These are phyloP conservation scores for Caenorhabditis uteleia DNA, from an alignment of 2,888 invertebrate genomes.

Conservation along the genomic window DNA sequence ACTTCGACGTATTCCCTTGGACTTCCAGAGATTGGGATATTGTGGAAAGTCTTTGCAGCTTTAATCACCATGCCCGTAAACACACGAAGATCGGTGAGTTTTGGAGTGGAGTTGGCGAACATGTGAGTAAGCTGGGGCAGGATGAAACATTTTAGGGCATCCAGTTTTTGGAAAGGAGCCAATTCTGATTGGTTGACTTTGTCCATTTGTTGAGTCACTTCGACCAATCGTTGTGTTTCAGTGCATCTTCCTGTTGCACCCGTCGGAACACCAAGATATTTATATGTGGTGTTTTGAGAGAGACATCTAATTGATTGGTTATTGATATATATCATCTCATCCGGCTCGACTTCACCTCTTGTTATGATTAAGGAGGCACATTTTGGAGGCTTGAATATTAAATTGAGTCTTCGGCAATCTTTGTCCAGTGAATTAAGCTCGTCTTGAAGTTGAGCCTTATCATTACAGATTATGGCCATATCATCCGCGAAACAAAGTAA, in stretches of 20 bases:
- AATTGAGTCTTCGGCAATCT: constrained; percentile 11
- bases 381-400: constrained; percentile 34
- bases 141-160: constrained; percentile 7
- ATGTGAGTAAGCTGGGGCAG: constrained; percentile 12
- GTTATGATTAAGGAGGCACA: constrained; percentile 26
- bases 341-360: constrained; percentile 3
- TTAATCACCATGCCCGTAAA: constrained; percentile 2
- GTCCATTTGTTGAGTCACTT: not conserved
- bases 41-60: constrained; percentile 1
- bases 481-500: constrained; percentile 36
- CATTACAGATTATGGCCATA: constrained; percentile 10
- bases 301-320: constrained; percentile 4
- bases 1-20: too few species aligned
- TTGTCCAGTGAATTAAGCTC: constrained; percentile 2
- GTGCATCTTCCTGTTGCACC: constrained; percentile 1
- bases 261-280: constrained; percentile 12
- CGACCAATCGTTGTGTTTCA: not conserved
- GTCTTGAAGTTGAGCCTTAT: constrained; percentile 1
- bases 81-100: constrained; percentile 2
- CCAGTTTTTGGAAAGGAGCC: constrained; percentile 14
- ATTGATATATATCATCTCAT: too few species aligned
- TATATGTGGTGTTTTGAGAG: constrained; percentile 8
- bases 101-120: constrained; percentile 1
- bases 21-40: constrained; percentile 1
- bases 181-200: not conserved